These are phyloP conservation scores for Chaetoderma sp. DNA, from an alignment of 2,888 invertebrate species.

Conservation along the genomic window DNA sequence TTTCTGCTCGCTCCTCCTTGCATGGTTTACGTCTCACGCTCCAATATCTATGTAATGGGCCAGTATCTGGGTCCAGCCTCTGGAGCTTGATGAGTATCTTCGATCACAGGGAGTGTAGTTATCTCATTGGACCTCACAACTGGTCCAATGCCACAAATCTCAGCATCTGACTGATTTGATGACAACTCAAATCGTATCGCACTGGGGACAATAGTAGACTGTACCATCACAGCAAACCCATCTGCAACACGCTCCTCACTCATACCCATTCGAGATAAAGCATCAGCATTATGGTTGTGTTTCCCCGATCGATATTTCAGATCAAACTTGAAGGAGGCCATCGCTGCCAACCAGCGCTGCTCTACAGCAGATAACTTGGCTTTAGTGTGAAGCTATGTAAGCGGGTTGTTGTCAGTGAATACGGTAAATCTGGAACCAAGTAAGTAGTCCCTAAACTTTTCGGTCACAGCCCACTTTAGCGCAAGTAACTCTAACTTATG, in stretches of 20 bases:
- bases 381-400: slow-evolving; percentile 6
- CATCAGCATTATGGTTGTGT: slow-evolving; percentile 15
- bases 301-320: slow-evolving; percentile 15
- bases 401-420: slow-evolving; percentile 20
- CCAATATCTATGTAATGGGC: neutral
- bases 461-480: slow-evolving; percentile 32
- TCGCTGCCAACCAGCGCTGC: slow-evolving; percentile 19
- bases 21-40: neutral
- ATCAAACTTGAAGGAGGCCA: slow-evolving; percentile 18
- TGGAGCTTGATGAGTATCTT: neutral
- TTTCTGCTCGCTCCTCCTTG: neutral
- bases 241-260: neutral
- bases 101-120: neutral
- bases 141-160: too few relatives aligned
- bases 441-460: slow-evolving; percentile 24
- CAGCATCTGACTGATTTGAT: too few relatives aligned
- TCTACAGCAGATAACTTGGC: slow-evolving; percentile 21
- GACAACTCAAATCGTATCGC: too few relatives aligned
- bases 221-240: neutral
- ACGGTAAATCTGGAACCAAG: slow-evolving; percentile 8
- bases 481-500: slow-evolving; percentile 31
- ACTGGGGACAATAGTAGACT: neutral
- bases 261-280: slow-evolving; percentile 2
- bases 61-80: neutral
- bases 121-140: neutral